These are phyloP conservation scores for Dendrocincla tyrannina DNA, from an alignment of 2,797 vertebrate species.

Conservation along the genomic window DNA sequence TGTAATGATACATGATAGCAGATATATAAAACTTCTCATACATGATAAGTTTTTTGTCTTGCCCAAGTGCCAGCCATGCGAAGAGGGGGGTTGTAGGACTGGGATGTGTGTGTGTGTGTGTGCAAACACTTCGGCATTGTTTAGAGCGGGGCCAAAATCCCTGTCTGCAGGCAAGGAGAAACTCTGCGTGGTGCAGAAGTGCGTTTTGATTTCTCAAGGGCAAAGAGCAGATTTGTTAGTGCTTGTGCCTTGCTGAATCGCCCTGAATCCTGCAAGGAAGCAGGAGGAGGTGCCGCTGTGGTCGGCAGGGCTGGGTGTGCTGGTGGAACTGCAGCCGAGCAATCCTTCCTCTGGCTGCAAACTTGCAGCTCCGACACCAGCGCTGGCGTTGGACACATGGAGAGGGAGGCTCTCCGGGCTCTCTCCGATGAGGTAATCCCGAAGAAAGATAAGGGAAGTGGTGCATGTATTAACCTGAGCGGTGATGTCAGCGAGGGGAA, in stretches of 20 bases:
- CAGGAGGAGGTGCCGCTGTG: not conserved
- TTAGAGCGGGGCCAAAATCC: rapidly evolving
- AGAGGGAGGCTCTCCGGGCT: not conserved
- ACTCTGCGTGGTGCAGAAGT: not conserved
- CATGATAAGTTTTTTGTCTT: not conserved
- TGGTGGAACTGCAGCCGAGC: not conserved
- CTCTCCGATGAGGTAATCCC: conserved; percentile 51
- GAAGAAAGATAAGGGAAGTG: not conserved
- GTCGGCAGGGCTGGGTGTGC: not conserved
- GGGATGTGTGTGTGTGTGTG: not conserved
- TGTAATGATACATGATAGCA: not conserved
- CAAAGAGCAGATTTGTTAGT: not conserved
- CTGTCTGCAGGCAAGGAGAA: not conserved
- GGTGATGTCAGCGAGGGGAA: conserved; percentile 13
- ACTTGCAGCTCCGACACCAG: not conserved
- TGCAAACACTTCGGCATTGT: not conserved
- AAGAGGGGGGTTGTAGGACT: not conserved
- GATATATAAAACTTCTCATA: not conserved
- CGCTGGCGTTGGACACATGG: not conserved
- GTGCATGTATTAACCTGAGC: conserved; percentile 21
- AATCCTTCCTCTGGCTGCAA: not conserved
- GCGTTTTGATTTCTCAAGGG: not conserved
- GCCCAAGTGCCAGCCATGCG: not conserved
- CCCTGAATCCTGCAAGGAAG: not conserved
- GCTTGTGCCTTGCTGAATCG: not conserved